Evolutionary conservation across 2,113 vertebrate genomes (phyloP).

Genomic region (Psophia crepitans): DNA sequence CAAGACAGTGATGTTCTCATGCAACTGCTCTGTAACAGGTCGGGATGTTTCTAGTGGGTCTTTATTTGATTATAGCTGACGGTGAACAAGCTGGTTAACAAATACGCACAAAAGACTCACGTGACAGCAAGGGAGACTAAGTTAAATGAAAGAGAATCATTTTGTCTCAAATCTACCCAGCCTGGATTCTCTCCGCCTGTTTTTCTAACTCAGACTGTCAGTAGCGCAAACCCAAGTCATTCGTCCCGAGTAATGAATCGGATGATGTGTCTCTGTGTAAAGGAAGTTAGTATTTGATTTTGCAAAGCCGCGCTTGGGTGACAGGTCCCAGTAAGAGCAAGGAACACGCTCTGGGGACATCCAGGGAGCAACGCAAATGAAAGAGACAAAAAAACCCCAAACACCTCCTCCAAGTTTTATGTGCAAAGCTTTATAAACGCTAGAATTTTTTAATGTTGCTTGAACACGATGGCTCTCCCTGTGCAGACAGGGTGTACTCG

Average conservation of each 20-base stretch:
- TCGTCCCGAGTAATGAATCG: rapidly evolving
- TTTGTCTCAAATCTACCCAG: background rate
- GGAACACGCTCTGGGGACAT: background rate
- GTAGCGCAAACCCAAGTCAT: background rate
- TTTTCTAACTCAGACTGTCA: background rate
- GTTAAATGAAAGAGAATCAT: background rate
- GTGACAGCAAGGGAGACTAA: background rate
- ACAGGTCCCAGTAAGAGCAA: background rate
- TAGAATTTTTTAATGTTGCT: background rate
- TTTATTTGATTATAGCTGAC: background rate
- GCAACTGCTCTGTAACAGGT: background rate
- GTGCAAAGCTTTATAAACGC: background rate
- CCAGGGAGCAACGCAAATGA: background rate
- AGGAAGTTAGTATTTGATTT: background rate
- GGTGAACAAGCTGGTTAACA: background rate
- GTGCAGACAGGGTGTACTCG: background rate
- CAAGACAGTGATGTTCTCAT: background rate
- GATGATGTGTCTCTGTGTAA: background rate
- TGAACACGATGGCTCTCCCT: background rate
- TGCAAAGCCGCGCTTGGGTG: background rate
- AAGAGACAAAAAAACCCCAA: background rate
- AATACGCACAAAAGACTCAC: background rate
- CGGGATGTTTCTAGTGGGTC: background rate
- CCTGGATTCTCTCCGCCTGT: background rate
- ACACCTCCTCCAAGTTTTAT: background rate